Conservation (phyloP, 2,797 vertebrate genomes). For the Danio jaintianensis region DNA sequence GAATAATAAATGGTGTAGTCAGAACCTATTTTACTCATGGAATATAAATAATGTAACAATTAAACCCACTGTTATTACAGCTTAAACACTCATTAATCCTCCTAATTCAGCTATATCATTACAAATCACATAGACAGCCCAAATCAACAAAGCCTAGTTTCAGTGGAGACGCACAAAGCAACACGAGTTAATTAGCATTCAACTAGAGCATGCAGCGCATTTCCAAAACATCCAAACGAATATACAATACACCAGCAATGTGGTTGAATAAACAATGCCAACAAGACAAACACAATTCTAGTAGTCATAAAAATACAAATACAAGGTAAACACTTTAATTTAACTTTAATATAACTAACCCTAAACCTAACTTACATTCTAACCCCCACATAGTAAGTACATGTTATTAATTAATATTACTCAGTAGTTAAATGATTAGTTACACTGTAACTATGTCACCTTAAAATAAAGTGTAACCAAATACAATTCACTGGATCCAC, state of each 20-base stretch:
- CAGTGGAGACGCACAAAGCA: slow-evolving; percentile 41
- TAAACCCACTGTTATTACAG: slow-evolving; percentile 20
- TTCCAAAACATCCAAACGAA: slow-evolving; percentile 20
- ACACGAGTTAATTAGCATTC: slow-evolving; percentile 49
- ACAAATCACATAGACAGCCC: slow-evolving; percentile 41
- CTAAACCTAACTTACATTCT: no score
- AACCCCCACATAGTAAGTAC: no score
- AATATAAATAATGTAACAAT: slow-evolving; percentile 2
- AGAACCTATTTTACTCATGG: neutral
- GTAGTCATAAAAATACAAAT: slow-evolving; percentile 1
- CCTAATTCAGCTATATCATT: slow-evolving; percentile 20
- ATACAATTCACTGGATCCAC: no score
- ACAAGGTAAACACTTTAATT: no score
- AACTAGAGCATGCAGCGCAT: slow-evolving; percentile 26
- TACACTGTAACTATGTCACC: no score
- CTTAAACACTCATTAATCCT: slow-evolving; percentile 14
- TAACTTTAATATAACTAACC: no score
- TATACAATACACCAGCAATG: slow-evolving; percentile 10
- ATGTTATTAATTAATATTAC: no score
- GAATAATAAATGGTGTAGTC: neutral
- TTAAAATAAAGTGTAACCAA: no score
- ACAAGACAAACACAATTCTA: neutral
- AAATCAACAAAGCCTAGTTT: slow-evolving; percentile 54
- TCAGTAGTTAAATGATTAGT: no score
- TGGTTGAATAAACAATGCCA: slow-evolving; percentile 18